phyloP scores from a whole-genome alignment of 2,797 vertebrate species.

The Pangasius djambal region DNA sequence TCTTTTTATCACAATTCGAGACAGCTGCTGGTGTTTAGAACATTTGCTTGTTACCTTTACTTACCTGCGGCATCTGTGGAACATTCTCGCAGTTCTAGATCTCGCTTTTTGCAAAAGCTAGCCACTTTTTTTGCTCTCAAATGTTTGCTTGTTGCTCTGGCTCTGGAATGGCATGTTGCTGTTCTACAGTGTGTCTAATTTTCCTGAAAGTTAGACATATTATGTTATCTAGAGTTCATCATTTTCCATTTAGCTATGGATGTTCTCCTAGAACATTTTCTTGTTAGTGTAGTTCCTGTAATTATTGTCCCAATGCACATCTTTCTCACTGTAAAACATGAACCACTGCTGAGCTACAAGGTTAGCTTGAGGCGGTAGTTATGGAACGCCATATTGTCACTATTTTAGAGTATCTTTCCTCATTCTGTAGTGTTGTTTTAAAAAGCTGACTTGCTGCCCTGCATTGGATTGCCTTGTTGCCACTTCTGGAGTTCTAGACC shows the following conservation, averaged over 20 bases:
- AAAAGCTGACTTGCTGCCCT: slow-evolving; percentile 8
- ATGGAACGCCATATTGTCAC: not conserved
- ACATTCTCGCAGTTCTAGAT: not conserved
- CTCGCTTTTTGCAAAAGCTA: not conserved
- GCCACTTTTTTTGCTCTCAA: not conserved
- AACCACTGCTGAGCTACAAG: not conserved
- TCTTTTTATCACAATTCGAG: not conserved
- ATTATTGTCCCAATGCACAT: not conserved
- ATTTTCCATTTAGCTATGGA: not conserved
- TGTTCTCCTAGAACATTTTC: no score
- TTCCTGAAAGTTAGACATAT: no score
- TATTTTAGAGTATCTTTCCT: not conserved
- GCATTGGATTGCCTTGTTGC: not conserved
- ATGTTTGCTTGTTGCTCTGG: not conserved
- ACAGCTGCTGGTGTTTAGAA: not conserved
- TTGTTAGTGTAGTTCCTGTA: not conserved
- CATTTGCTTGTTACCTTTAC: not conserved
- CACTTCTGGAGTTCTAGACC: not conserved
- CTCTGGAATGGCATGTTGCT: not conserved
- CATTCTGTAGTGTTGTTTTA: not conserved
- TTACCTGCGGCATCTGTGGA: not conserved
- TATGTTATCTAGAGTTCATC: not conserved
- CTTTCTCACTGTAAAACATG: not conserved
- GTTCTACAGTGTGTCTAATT: not conserved
- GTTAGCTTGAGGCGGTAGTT: not conserved